phyloP scores from a whole-genome alignment of 1,140 invertebrate genomes.

The Drosophila repletoides region DNA sequence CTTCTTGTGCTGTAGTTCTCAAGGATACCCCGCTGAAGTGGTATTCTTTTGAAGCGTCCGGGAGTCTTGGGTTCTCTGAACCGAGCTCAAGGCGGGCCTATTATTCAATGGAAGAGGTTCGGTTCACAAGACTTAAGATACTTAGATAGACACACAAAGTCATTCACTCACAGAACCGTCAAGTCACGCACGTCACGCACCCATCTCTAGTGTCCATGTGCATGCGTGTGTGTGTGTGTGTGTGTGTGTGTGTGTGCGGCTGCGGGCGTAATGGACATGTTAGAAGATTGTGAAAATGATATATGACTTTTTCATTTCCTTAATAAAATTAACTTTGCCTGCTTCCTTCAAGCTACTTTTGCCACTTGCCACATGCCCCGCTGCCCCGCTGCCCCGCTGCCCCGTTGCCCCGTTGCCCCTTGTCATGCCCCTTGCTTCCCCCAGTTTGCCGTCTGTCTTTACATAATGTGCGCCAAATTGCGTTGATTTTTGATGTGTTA shows the following conservation, averaged over 20 bases:
- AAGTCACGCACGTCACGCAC: no score
- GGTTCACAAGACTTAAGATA: no score
- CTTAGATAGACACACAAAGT: no score
- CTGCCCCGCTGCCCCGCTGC: not conserved
- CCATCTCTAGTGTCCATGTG: not conserved
- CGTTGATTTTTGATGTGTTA: constrained; percentile 79
- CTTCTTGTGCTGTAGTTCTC: no score
- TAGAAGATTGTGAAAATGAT: constrained; percentile 78
- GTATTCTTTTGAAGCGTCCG: no score
- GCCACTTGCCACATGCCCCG: not conserved
- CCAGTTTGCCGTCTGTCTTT: constrained; percentile 37
- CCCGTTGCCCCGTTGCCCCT: not conserved
- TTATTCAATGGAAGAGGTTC: no score
- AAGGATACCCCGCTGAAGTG: no score
- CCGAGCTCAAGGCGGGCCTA: no score
- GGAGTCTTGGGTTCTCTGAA: no score
- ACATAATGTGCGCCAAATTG: constrained; percentile 77
- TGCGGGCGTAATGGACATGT: constrained; percentile 67
- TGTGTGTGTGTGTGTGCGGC: constrained; percentile 5
- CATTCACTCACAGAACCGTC: no score
- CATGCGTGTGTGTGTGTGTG: constrained; percentile 4
- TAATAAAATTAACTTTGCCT: constrained; percentile 78
- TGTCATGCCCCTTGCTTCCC: not conserved
- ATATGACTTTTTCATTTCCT: constrained; percentile 81
- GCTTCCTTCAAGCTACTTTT: constrained; percentile 22